Evolutionary conservation across 2,888 invertebrate species (phyloP), one percentile per base, ranked within the genome.

Genomic region (Phymatocera aterrima): DNA sequence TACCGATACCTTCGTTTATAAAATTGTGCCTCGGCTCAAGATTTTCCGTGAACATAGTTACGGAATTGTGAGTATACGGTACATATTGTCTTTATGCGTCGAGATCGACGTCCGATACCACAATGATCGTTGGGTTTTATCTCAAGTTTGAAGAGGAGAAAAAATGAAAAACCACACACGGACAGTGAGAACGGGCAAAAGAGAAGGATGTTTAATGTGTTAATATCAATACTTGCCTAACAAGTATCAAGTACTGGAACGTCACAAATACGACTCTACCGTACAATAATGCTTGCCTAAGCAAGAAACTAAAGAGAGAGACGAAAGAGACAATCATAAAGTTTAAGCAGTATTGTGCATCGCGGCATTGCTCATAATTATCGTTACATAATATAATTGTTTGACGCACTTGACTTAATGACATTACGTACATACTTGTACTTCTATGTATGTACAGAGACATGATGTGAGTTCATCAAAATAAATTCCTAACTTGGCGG

Each of bases 211-310:
- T n/a, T n/a, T n/a, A n/a, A n/a, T n/a, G n/a, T n/a, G n/a, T n/a
- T n/a, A n/a, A n/a, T n/a, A n/a, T n/a, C n/a, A n/a, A n/a, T n/a
- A n/a, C n/a, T n/a, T n/a, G n/a, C n/a, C n/a, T n/a, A n/a, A n/a
- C n/a, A n/a, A n/a, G n/a, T n/a, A n/a, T n/a, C n/a, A n/a, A n/a
- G n/a, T n/a, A n/a, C n/a, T n/a, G n/a, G 12, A 31, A 18, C 8
- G 60, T 15, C 31, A 31, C 18, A 4, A 31, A 61, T 15, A 64
- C 37, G 61, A 64, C 61, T 8, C 4, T 8, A 40, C 4, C 8
- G 40, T 40, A 64, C 34, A 64, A 64, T 64, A 43, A 46, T 70
- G 48, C 48, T 70, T 70, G 31, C 24, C 65, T 70, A 70, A 48
- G 70, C 70, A 46, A 46, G 21, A 70, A 46, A 3, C 3, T 21